Evolutionary conservation across 2,888 invertebrate genomes (phyloP).

Genomic region (Tetramorium bicarinatum): DNA sequence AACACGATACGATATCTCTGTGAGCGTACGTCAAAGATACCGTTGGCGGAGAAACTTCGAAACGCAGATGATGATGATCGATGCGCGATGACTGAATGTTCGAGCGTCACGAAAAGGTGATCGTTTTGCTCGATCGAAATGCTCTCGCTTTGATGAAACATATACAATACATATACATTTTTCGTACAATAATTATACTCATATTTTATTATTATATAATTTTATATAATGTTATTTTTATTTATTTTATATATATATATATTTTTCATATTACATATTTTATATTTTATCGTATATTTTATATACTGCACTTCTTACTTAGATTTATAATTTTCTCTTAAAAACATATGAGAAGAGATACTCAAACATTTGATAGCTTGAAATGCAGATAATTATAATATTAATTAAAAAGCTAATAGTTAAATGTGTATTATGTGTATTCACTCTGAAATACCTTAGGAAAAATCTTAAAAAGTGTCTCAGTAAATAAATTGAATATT

Average conservation of each 20-base stretch:
- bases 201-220: background rate
- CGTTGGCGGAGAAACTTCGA: constrained; percentile 37
- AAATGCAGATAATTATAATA: background rate
- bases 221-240: background rate
- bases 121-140: constrained; percentile 7
- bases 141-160: background rate
- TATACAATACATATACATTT: background rate
- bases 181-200: background rate
- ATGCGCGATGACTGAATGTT: background rate
- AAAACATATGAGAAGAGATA: background rate
- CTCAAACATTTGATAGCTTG: background rate
- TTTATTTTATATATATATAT: constrained; percentile 4
- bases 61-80: constrained; percentile 33
- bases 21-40: background rate
- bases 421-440: background rate
- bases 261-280: background rate
- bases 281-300: no score
- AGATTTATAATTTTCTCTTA: background rate
- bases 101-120: background rate
- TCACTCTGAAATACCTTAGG: background rate
- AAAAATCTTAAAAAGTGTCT: background rate
- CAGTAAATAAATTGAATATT: background rate
- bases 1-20: background rate
- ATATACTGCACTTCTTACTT: background rate
- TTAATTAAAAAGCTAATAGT: background rate